Conservation (phyloP, 2,888 invertebrate species). For the Chouioia cunea region DNA sequence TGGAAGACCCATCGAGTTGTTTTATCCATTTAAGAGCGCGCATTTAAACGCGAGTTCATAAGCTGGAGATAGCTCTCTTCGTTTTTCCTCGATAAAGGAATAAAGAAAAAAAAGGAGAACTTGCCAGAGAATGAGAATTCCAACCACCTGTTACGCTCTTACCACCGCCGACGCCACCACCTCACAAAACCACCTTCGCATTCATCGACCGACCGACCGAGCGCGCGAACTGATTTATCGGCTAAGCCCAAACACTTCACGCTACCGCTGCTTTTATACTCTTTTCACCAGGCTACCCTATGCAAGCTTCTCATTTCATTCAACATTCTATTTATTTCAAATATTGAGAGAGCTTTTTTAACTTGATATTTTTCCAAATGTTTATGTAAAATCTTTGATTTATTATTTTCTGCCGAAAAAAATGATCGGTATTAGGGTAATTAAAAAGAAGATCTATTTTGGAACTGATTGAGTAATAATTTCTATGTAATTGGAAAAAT, state of each 20-base stretch:
- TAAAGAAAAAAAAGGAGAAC: slow-evolving; percentile 53
- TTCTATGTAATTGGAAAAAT: too few relatives aligned
- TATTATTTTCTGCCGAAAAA: too few relatives aligned
- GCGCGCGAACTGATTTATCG: slow-evolving; percentile 64
- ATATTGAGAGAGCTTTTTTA: too few relatives aligned
- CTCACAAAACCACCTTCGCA: slow-evolving; percentile 58
- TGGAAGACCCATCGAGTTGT: slow-evolving; percentile 53
- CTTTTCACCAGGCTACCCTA: slow-evolving; percentile 4
- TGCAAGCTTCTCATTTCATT: slow-evolving; percentile 6
- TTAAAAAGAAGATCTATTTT: too few relatives aligned
- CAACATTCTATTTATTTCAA: slow-evolving; percentile 1
- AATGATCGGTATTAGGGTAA: too few relatives aligned
- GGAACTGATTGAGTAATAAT: too few relatives aligned
- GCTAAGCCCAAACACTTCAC: slow-evolving; percentile 57
- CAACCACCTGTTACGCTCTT: slow-evolving; percentile 65
- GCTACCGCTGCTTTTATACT: slow-evolving; percentile 19
- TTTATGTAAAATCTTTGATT: too few relatives aligned
- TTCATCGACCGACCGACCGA: slow-evolving; percentile 61
- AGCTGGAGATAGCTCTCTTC: slow-evolving; percentile 64
- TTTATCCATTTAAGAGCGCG: slow-evolving; percentile 65
- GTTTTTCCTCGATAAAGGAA: slow-evolving; percentile 65
- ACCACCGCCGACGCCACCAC: too few relatives aligned
- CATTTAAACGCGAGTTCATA: slow-evolving; percentile 64
- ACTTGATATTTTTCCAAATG: too few relatives aligned
- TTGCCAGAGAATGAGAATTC: slow-evolving; percentile 62